Evolutionary conservation across 2,888 invertebrate species (phyloP), one percentile per base, ranked within the genome.

Genomic region (Campaea margaritaria): DNA sequence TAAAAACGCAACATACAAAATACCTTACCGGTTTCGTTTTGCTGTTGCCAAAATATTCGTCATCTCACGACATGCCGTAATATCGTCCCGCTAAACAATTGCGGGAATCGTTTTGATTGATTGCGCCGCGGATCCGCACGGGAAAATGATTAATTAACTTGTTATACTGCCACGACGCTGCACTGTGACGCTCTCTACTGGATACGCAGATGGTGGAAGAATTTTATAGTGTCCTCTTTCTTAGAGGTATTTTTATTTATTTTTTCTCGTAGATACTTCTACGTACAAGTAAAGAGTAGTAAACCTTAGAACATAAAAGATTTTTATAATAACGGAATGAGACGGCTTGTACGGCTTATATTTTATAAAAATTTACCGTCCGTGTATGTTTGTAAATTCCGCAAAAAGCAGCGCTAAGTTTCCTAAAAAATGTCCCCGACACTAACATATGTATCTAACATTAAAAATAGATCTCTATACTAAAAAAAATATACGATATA

Each of bases 131-230:
- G 38, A 48, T 16, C 10, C 12, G 11, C 31, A 39, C 43, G 39
- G 21, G 27, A 2, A n/a, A 11, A 13, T 55, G 44, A 67, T 59
- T 61, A 59, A 62, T 62, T 50, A 42, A 60, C 43, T 56, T 55
- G 50, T n/a, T 15, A n/a, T 47, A 60, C 65, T 61, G 64, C n/a
- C 15, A 12, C 44, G 21, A 12, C 16, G 21, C 39, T 57, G 54
- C 64, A 58, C 68, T 65, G 64, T 62, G 62, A 43, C 46, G 11
- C 38, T 42, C 38, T 36, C n/a, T 38, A 36, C 0, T 9, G 27
- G 36, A 21, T 47, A 47, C 52, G 47, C 58, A 48, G 52, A 42
- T 38, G 47, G 47, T 43, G 43, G 31, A 36, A 21, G 1, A 31
- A 45, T 50, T 15, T 42, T 28, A 42, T 28, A 41, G 21, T 39